Evolutionary conservation across 1,140 invertebrate genomes (phyloP).

Genomic region (Macrobrachium rosenbergii): DNA sequence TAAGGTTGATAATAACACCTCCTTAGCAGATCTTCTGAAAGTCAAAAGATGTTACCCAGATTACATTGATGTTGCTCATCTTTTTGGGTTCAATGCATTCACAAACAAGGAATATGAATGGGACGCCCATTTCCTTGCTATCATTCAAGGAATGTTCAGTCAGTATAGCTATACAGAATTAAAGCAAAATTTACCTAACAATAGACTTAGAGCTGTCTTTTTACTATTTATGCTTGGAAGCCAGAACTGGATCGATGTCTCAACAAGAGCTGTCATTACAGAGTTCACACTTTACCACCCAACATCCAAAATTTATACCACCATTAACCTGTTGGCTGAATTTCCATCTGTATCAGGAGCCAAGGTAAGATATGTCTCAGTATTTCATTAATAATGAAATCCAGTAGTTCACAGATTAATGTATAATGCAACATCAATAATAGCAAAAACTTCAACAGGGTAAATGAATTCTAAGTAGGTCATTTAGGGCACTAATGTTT

Average conservation of each 20-base stretch:
- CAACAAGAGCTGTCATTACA: conserved; percentile 54
- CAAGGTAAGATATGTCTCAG: conserved; percentile 18
- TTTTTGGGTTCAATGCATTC: conserved; percentile 43
- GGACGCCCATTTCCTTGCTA: conserved; percentile 63
- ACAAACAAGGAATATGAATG: conserved; percentile 59
- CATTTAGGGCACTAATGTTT: background rate
- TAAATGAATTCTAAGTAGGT: background rate
- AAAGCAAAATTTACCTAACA: conserved; percentile 36
- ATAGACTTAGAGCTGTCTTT: conserved; percentile 5
- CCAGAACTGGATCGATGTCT: conserved; percentile 38
- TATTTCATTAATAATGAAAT: background rate
- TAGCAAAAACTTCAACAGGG: too few relatives aligned
- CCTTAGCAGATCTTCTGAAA: conserved; percentile 46
- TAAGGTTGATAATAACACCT: conserved; percentile 37
- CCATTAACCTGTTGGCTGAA: conserved; percentile 50
- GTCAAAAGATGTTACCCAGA: conserved; percentile 49
- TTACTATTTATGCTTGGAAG: conserved; percentile 30
- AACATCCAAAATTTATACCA: conserved; percentile 51
- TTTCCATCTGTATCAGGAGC: conserved; percentile 62
- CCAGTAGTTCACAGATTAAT: too few relatives aligned
- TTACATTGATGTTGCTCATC: conserved; percentile 48
- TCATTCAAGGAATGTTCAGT: conserved; percentile 54
- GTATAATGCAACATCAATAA: too few relatives aligned
- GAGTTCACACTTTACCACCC: conserved; percentile 62
- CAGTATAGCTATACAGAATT: conserved; percentile 59